Base-by-base conservation (phyloP, 1,140 invertebrate species). In the Stegodyphus dumicola region DNA sequence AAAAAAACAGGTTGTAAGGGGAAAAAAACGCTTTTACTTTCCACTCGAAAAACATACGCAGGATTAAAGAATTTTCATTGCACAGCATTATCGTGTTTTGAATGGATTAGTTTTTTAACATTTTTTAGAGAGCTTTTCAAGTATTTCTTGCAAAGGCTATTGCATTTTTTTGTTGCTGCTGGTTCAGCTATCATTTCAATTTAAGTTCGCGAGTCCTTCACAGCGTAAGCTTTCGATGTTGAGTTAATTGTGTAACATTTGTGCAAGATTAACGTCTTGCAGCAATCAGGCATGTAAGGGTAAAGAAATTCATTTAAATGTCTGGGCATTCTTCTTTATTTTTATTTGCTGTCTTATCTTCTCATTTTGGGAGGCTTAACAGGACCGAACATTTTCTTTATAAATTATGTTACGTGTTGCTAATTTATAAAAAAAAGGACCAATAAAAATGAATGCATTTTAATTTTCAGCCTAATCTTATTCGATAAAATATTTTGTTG, bases 191-290 rank as follows among this genome's bases (percentile, higher is more conserved):
- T 71, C 53, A 80, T 56, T 80, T 69, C 77, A 80, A 80, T 80
- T 80, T 80, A 69, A 80, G 17, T 80, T 77, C n/a, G 1, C 33
- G 33, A 33, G 33, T 33, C 33, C 33, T 33, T 33, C 33, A 33
- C 33, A 33, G 33, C 33, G 3, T 11, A 15, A 64, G 60, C 10
- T 5, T 18, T 56, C 10, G 48, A 15, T 33, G 33, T 6, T 74
- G 18, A 81, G 79, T 81, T 81, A 81, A 81, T 81, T 81, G 69
- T 73, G 69, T 52, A 81, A 73, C 79, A 74, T 81, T 81, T 81
- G 79, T n/a, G 70, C 5, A 81, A 81, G 79, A 81, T 81, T 81
- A 81, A 49, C 56, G 70, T 74, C 51, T 81, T 33, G 33, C 33
- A 33, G 33, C 33, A 33, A 33, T 33, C 33, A 33, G 3, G 33